phyloP scores from a whole-genome alignment of 30 jellyfish, hydroid and myxozoan genomes.

The Turritopsis dohrnii region DNA sequence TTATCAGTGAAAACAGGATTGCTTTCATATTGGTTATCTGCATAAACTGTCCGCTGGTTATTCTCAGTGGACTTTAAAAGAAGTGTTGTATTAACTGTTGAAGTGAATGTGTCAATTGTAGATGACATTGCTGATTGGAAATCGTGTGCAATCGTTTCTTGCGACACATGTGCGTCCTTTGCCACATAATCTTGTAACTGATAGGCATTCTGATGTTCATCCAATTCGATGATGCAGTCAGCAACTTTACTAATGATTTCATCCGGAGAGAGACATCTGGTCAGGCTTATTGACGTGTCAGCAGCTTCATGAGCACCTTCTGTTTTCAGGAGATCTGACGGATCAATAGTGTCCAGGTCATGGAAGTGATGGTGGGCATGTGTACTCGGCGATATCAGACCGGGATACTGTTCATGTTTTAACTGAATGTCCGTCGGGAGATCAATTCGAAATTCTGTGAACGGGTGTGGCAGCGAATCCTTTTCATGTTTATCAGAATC shows the following conservation, averaged over 20 bases:
- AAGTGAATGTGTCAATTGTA: neutral
- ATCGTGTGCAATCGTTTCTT: neutral
- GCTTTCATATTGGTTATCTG: neutral
- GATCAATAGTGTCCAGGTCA: slow-evolving; percentile 21
- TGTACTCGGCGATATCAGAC: slow-evolving; percentile 14
- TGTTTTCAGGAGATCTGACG: slow-evolving; percentile 13
- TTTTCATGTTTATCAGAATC: neutral
- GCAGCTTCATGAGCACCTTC: neutral
- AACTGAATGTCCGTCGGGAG: neutral
- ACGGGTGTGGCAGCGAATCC: neutral
- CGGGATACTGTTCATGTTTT: slow-evolving; percentile 7
- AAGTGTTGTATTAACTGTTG: neutral
- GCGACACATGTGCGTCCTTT: neutral
- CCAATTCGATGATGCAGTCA: slow-evolving; percentile 38
- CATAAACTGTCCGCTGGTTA: neutral
- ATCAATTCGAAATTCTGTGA: neutral
- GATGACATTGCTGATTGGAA: neutral
- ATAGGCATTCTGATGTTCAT: slow-evolving; percentile 8
- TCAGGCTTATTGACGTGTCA: neutral
- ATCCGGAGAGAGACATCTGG: slow-evolving; percentile 22
- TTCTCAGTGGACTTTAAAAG: neutral
- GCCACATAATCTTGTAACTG: neutral
- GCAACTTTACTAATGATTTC: slow-evolving; percentile 33
- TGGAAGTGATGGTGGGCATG: neutral
- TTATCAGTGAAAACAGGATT: neutral